Evolutionary conservation across 2,113 vertebrate species (phyloP).

Genomic region (Peromyscus californicus): DNA sequence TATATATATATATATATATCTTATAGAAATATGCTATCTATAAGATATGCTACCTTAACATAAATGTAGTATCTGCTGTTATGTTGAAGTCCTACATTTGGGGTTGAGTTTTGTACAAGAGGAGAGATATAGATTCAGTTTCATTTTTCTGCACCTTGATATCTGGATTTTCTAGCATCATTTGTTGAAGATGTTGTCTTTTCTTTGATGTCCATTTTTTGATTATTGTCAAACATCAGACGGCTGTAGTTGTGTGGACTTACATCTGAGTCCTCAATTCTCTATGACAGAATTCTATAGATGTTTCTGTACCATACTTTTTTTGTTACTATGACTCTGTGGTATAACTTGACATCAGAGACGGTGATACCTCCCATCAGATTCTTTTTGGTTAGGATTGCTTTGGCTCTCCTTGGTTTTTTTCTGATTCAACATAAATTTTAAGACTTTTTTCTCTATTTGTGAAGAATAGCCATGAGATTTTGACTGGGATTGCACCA

Average conservation of each 20-base stretch:
- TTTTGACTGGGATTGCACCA: neutral
- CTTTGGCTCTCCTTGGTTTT: neutral
- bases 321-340: neutral
- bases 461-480: neutral
- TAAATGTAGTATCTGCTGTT: neutral
- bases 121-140: neutral
- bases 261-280: neutral
- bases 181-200: neutral
- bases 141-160: neutral
- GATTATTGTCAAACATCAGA: no score
- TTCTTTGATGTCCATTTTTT: neutral
- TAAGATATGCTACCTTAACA: neutral
- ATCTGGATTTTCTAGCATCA: neutral
- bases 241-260: neutral
- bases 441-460: neutral
- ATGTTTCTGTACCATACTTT: neutral
- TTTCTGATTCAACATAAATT: neutral
- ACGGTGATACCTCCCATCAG: no score
- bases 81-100: neutral
- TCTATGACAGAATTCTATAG: no score
- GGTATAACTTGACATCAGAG: neutral
- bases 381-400: neutral
- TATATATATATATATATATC: no score
- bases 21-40: neutral
- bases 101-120: neutral